These are phyloP conservation scores for Punctoribates punctum DNA, from an alignment of 2,888 invertebrate genomes.

Conservation along the genomic window DNA sequence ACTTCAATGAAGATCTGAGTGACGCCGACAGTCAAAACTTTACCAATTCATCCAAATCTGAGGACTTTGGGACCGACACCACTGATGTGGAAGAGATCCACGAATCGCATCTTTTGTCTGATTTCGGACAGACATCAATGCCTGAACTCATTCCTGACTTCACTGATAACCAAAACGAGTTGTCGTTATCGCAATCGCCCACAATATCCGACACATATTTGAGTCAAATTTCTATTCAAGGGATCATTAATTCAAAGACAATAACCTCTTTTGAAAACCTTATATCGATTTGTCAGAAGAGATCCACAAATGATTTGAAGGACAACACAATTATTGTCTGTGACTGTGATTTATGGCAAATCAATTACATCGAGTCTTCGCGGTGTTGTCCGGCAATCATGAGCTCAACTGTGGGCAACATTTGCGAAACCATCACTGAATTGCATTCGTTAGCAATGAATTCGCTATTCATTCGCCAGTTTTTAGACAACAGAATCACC, in stretches of 20 bases:
- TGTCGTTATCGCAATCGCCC: constrained; percentile 20
- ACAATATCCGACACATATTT: constrained; percentile 21
- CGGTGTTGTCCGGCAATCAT: constrained; percentile 13
- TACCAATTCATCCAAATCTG: neutral
- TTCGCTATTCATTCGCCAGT: neutral
- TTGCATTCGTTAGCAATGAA: neutral
- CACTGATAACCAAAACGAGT: neutral
- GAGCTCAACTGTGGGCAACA: constrained; percentile 2
- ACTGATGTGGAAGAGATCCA: constrained; percentile 21
- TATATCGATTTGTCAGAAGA: neutral
- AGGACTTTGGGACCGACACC: neutral
- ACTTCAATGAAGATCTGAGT: neutral
- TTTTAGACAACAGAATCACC: constrained; percentile 21
- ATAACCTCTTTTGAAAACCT: constrained; percentile 6
- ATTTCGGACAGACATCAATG: constrained; percentile 20
- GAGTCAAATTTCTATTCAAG: constrained; percentile 31
- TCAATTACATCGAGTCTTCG: constrained; percentile 14
- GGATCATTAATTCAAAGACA: constrained; percentile 30
- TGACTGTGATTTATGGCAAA: constrained; percentile 30
- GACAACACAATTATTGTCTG: constrained; percentile 27
- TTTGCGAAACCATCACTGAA: constrained; percentile 24
- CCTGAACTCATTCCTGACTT: constrained; percentile 4
- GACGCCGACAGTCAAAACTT: neutral
- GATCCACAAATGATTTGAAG: neutral
- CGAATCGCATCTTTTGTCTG: constrained; percentile 3